These are phyloP conservation scores for Lasioglossum lativentre DNA, from an alignment of 2,888 invertebrate species.

Conservation along the genomic window DNA sequence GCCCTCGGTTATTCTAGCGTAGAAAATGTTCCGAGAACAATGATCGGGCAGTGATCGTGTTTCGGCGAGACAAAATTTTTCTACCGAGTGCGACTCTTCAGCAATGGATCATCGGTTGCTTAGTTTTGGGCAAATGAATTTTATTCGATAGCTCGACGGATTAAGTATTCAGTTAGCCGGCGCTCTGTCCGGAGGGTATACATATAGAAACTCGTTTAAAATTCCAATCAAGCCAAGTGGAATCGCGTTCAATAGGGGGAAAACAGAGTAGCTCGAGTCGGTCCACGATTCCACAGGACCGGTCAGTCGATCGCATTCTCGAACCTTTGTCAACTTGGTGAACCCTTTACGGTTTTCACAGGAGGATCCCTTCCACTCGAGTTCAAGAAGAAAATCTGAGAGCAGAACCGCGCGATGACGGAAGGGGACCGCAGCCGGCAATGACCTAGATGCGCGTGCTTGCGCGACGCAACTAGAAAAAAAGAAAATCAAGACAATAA, in stretches of 20 bases:
- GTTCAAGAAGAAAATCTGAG: slow-evolving; percentile 30
- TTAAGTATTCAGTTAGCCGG: not conserved
- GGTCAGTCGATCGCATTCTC: not conserved
- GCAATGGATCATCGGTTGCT: not conserved
- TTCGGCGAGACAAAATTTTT: not conserved
- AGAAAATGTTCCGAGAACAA: too few species aligned
- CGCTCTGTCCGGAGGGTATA: not conserved
- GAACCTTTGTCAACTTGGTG: slow-evolving; percentile 12
- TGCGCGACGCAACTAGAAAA: slow-evolving; percentile 32
- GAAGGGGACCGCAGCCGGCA: not conserved
- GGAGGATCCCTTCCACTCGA: slow-evolving; percentile 18
- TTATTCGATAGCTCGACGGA: not conserved
- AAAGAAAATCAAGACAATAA: slow-evolving; percentile 56
- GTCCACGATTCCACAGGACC: slow-evolving; percentile 39
- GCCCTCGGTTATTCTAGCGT: too few species aligned
- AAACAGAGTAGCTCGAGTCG: slow-evolving; percentile 11
- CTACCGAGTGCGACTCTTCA: not conserved
- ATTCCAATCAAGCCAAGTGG: slow-evolving; percentile 8
- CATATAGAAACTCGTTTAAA: not conserved
- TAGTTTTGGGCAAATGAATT: not conserved
- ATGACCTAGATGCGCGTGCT: slow-evolving; percentile 54
- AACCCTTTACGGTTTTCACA: slow-evolving; percentile 27
- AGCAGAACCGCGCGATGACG: not conserved
- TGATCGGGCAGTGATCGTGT: too few species aligned
- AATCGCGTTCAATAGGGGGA: slow-evolving; percentile 16